Base-by-base conservation (phyloP, 2,113 vertebrate genomes). In the Dipodomys stephensi region DNA sequence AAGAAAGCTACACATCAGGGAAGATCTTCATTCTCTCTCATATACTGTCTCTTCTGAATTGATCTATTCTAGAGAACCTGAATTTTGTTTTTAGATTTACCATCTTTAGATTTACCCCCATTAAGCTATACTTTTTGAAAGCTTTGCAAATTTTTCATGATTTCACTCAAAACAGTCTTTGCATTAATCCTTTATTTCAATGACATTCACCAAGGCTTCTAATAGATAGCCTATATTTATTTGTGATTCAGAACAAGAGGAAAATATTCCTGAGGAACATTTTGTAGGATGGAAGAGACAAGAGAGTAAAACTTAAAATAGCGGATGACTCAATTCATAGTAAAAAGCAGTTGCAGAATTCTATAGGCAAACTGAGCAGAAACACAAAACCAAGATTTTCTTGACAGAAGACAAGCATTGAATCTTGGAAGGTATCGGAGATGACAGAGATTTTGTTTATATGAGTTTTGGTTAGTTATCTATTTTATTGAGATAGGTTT, bases 401-500 rank as follows among this genome's bases (percentile, higher is more conserved):
- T 53, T 6, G 5, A 72, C 22, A 86, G 62, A 32, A 92, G 86
- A 72, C 4, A 15, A 76, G 28, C 35, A 19, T 28, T 49, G 0
- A 80, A 60, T 88, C 27, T 73, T 85, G 78, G 20, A 87, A 62
- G 16, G 28, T 39, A 79, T 60, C 32, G 32, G 18, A 68, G 15
- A 77, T 85, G 27, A 27, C 13, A 72, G 20, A 49, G 11, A 57
- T 81, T 44, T 81, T 88, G 32, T 86, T 81, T 57, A 57, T 57
- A 18, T 86, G 30, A 1, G 18, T 28, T 77, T 88, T 82, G 8
- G 11, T 88, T 32, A 76, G n/a, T 69, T 93, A 62, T 39, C 20
- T 77, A 90, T 80, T 92, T 83, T 65, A 85, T 39, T 39, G 39
- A 39, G 39, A 88, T 12, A 62, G 44, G 77, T 86, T 89, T 86